Evolutionary conservation across 2,113 vertebrate genomes (phyloP).

Genomic region (Elachura formosa): DNA sequence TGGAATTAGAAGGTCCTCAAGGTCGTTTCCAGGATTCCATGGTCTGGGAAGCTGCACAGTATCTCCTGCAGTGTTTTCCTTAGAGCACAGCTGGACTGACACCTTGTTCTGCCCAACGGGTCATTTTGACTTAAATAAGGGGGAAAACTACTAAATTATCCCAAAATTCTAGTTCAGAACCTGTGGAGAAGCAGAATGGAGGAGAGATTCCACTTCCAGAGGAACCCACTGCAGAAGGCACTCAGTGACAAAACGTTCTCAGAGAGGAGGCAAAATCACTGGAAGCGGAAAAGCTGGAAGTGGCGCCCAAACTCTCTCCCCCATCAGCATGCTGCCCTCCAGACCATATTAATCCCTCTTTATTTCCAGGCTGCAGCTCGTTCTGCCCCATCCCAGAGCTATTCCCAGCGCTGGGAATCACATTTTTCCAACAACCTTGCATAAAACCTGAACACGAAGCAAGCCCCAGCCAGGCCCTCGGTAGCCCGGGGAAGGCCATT

Average conservation of each 20-base stretch:
- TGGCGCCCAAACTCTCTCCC: background rate
- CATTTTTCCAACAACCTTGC: background rate
- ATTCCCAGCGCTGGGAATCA: accelerated
- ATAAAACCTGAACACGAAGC: accelerated
- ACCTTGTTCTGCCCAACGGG: background rate
- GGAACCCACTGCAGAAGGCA: accelerated
- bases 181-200: background rate
- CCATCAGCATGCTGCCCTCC: background rate
- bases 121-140: background rate
- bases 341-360: accelerated
- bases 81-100: background rate
- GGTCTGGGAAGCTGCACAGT: background rate
- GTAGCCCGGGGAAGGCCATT: constrained; percentile 10
- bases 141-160: accelerated
- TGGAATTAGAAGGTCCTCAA: background rate
- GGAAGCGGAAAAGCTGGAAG: background rate
- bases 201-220: background rate
- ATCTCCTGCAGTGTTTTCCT: background rate
- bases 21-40: background rate
- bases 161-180: background rate
- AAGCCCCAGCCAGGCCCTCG: background rate
- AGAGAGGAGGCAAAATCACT: background rate
- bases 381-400: accelerated
- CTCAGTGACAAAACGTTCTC: accelerated
- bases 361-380: accelerated